Base-by-base conservation (phyloP, 2,113 vertebrate genomes). In the Sinocyclocheilus grahami region DNA sequence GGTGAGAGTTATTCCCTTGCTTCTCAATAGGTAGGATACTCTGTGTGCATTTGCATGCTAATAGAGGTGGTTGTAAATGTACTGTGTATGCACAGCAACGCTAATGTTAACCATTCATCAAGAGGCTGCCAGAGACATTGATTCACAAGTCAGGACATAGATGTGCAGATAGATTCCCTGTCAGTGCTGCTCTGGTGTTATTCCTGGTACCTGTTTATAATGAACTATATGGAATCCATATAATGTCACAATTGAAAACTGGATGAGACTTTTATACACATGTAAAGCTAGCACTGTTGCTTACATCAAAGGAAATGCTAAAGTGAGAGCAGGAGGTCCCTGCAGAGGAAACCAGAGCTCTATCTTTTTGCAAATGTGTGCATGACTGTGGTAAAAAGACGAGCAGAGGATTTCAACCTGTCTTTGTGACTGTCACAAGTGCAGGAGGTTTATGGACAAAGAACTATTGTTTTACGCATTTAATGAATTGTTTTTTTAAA, bases 291-390 rank as follows among this genome's bases (percentile, higher is more conserved):
- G 18, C 18, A 1, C 80, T 20, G 48, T 69, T 87, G 85, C 81
- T 86, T 84, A 76, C 75, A 84, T 90, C 77, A 88, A 82, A 84
- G 89, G 60, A 90, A 88, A 87, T 86, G 79, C 51, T 69, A 30
- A 72, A 85, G 79, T 87, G 37, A 85, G 87, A 86, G 86, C 75
- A 67, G 78, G 75, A 78, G 80, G 76, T 22, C 37, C 69, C 58
- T 87, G 69, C 53, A 87, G 62, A 88, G 80, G 84, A 90, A 88
- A 87, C 53, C 42, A 67, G 37, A 72, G 42, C 72, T 85, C 60
- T 39, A 3, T 83, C 27, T 82, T 37, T 69, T 74, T 69, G 65
- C 78, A 90, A 74, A 83, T 62, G 58, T 85, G 55, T 77, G 83
- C 60, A 58, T 80, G 42, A 63, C 79, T 62, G 85, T 86, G 72